Conservation (phyloP, 2,113 vertebrate species). For the Chloebia gouldiae region DNA sequence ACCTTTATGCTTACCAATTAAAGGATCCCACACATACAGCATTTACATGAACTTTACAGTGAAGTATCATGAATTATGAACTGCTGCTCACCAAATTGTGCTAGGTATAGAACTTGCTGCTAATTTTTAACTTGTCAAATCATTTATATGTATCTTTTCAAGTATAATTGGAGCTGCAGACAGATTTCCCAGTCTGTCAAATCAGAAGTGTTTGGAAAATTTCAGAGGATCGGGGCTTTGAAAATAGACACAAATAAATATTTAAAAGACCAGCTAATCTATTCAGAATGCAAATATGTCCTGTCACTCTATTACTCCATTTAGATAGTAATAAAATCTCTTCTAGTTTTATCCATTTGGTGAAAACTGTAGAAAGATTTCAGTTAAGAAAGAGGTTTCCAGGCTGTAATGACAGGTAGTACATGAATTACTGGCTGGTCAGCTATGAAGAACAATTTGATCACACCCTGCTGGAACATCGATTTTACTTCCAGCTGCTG, state of each 20-base stretch:
- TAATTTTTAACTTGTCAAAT: slow-evolving; percentile 70
- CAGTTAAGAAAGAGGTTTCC: background rate
- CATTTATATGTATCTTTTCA: slow-evolving; percentile 69
- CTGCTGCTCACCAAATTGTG: slow-evolving; percentile 35
- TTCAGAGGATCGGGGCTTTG: slow-evolving; percentile 42
- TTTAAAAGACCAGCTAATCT: slow-evolving; percentile 49
- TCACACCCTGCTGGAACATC: background rate
- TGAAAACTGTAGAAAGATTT: background rate
- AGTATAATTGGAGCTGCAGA: slow-evolving; percentile 67
- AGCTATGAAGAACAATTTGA: slow-evolving; percentile 3
- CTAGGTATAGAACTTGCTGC: slow-evolving; percentile 59
- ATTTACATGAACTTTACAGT: slow-evolving; percentile 45
- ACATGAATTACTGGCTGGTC: background rate
- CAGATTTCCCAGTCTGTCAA: slow-evolving; percentile 63
- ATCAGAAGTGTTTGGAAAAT: slow-evolving; percentile 56
- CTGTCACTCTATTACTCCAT: slow-evolving; percentile 32
- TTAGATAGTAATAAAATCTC: slow-evolving; percentile 10
- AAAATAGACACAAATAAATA: slow-evolving; percentile 63
- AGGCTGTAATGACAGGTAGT: background rate
- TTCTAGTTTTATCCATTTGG: background rate
- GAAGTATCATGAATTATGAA: slow-evolving; percentile 67
- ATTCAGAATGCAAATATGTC: slow-evolving; percentile 49
- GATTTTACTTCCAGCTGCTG: slow-evolving; percentile 19
- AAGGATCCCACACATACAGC: slow-evolving; percentile 43
- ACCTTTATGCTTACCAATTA: slow-evolving; percentile 75